Percentiles rank a stretch among this genome's conserved stretches.
phyloP scores from a whole-genome alignment of 2,888 invertebrate genomes.

The Napeogenes inachia region DNA sequence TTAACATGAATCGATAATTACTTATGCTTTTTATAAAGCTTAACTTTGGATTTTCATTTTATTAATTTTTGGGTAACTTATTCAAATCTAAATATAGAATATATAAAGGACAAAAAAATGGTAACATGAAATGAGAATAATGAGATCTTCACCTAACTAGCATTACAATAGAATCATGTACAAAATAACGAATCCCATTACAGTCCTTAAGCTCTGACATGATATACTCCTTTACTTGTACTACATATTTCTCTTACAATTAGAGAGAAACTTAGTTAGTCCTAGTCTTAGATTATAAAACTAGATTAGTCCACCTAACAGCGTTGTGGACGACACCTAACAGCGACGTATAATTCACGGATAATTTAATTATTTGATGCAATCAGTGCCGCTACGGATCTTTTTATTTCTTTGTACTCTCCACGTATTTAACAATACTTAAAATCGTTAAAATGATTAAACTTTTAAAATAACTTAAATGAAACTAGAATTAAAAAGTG shows the following conservation, averaged over 20 bases:
- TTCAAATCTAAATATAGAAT: no score
- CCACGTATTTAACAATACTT: no score
- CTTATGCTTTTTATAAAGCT: no score
- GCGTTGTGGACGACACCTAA: no score
- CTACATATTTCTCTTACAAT: background rate
- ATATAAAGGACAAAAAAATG: background rate
- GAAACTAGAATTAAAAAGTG: background rate
- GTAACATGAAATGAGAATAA: background rate
- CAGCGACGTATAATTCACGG: no score
- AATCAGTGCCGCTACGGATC: constrained; percentile 7
- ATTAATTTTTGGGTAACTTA: no score
- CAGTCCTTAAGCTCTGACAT: background rate
- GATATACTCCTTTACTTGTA: background rate
- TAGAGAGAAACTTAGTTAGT: background rate
- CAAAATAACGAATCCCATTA: constrained; percentile 3
- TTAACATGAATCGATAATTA: no score
- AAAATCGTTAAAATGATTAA: no score
- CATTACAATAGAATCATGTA: background rate
- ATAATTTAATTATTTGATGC: constrained; percentile 6
- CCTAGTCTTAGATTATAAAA: no score
- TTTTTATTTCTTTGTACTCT: background rate
- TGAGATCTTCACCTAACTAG: background rate
- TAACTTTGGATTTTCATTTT: no score
- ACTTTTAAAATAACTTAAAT: no score
- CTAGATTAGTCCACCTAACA: no score